Percentiles rank a stretch among this genome's conserved stretches.
These are phyloP conservation scores for Drosophila glabriapex DNA, from an alignment of 2,888 invertebrate genomes.

Conservation along the genomic window DNA sequence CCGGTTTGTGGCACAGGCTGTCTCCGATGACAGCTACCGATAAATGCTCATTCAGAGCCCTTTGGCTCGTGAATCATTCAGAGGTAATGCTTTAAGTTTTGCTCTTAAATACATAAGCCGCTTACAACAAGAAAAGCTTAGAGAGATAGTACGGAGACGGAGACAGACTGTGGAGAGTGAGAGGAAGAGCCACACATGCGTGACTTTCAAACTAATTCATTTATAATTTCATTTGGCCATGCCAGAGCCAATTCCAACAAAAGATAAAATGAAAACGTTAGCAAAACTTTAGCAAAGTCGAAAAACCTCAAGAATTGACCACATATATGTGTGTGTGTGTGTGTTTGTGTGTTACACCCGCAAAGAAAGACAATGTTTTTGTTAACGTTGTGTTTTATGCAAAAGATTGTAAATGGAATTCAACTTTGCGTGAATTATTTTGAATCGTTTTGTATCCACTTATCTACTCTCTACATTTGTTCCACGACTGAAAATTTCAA, in stretches of 20 bases:
- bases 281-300: slow-evolving; percentile 58
- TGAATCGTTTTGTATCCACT: slow-evolving; percentile 27
- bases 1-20: slow-evolving; percentile 24
- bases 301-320: slow-evolving; percentile 35
- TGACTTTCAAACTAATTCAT: slow-evolving; percentile 67
- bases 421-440: slow-evolving; percentile 49
- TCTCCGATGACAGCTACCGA: slow-evolving; percentile 51
- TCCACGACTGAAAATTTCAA: slow-evolving; percentile 20
- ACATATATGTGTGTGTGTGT: slow-evolving; percentile 12
- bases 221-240: slow-evolving; percentile 65
- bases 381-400: slow-evolving; percentile 34
- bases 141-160: neutral
- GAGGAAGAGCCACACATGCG: slow-evolving; percentile 28
- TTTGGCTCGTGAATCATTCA: slow-evolving; percentile 33
- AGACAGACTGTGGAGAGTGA: neutral
- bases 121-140: slow-evolving; percentile 24
- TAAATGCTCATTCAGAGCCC: slow-evolving; percentile 31
- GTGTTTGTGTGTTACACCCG: slow-evolving; percentile 7
- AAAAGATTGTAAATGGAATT: slow-evolving; percentile 53
- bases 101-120: slow-evolving; percentile 44
- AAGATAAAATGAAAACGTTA: slow-evolving; percentile 60
- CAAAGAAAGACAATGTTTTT: slow-evolving; percentile 70
- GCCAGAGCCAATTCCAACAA: slow-evolving; percentile 63
- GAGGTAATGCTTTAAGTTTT: slow-evolving; percentile 26
- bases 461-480: slow-evolving; percentile 8